phyloP scores from a whole-genome alignment of 2,113 vertebrate genomes.

The Pristiophorus japonicus region DNA sequence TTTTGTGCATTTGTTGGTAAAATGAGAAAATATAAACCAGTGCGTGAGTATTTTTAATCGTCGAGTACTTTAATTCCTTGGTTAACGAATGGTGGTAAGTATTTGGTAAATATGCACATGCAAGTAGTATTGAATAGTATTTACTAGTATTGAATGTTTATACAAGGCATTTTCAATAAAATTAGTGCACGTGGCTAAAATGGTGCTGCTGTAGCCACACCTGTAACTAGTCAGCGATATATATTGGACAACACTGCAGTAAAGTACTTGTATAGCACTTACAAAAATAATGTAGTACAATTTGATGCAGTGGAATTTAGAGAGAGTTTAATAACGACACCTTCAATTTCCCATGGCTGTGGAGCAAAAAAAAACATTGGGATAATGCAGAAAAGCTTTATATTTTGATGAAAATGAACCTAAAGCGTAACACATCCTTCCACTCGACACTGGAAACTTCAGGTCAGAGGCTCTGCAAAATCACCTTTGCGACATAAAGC shows the following conservation, averaged over 20 bases:
- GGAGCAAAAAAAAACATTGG: neutral
- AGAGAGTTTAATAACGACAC: neutral
- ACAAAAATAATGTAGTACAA: neutral
- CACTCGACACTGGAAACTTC: neutral
- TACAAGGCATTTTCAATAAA: neutral
- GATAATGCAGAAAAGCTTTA: neutral
- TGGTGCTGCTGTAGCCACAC: neutral
- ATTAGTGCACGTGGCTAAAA: neutral
- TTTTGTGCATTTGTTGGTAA: neutral
- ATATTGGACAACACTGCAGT: neutral
- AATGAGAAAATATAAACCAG: neutral
- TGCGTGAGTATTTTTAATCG: neutral
- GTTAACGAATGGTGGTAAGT: neutral
- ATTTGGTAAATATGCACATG: neutral
- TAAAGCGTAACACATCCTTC: neutral
- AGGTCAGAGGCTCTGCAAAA: neutral
- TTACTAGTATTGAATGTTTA: neutral
- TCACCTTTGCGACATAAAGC: neutral
- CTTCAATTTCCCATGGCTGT: neutral
- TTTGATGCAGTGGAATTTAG: neutral
- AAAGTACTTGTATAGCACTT: neutral
- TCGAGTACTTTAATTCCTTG: neutral
- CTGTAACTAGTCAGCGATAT: neutral
- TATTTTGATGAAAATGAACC: neutral
- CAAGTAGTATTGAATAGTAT: no score